Evolutionary conservation across 2,797 vertebrate genomes (phyloP), one percentile per base, ranked within the genome.

Genomic region (Novumbra hubbsi): DNA sequence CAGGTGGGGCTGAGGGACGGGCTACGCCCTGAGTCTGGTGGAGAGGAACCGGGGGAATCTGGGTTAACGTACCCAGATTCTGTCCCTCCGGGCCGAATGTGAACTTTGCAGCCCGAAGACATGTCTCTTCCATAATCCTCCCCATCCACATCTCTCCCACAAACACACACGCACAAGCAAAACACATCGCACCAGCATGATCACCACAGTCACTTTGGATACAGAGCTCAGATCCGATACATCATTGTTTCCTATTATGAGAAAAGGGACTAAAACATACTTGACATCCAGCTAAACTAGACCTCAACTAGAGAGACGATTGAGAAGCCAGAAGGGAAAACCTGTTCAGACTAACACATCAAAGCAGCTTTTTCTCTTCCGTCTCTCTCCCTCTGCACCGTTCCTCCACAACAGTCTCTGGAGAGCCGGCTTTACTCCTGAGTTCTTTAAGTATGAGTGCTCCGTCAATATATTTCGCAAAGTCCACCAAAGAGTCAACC

Each of bases 341-440:
- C 68, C 73, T 65, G 70, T 68, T 74, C 67, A 73, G 76, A 67
- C 71, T 69, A 79, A 90, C 89, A 85, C 84, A 91, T 90, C 86
- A 91, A 91, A 91, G 82, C 67, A 38, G 63, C 9, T 70, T 84
- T 84, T 85, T 89, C 91, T 90, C 90, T 16, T 52, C 74, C 32
- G 4, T 69, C 65, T 32, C 49, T 38, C 12, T 83, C 77, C 74
- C 82, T 9, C n/a, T 68, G 32, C 66, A 17, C 21, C 30, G 55
- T 60, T 92, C 86, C 84, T 76, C 75, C 81, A 91, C 84, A 86
- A 83, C 83, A 79, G 80, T 88, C 90, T 88, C 87, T 81, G 87
- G 88, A 91, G 89, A 88, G 87, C 27, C 88, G 77, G 69, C 82
- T 84, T 90, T 88, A 88, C 86, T 89, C 82, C 87, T 82, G 90